phyloP scores from a whole-genome alignment of 2,888 invertebrate genomes.

The Microdon myrmicae region DNA sequence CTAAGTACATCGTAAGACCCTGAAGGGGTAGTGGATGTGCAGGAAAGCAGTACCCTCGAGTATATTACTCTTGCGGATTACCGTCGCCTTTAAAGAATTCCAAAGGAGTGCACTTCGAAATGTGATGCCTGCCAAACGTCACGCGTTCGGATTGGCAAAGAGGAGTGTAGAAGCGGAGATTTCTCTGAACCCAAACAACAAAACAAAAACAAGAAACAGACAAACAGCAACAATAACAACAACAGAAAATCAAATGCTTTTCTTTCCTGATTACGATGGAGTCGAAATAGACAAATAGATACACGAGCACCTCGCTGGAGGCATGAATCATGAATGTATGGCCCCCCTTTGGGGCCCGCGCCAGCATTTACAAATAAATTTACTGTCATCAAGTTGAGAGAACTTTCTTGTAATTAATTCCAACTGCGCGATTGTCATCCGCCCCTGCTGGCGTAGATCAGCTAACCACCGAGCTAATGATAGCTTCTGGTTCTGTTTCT shows the following conservation, averaged over 20 bases:
- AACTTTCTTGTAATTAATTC: constrained; percentile 39
- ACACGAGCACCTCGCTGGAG: too few species aligned
- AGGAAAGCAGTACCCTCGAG: too few species aligned
- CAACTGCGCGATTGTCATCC: constrained; percentile 12
- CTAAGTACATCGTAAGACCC: constrained; percentile 21
- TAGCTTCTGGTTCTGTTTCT: constrained; percentile 16
- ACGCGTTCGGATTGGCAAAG: constrained; percentile 16
- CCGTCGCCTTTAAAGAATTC: constrained; percentile 42
- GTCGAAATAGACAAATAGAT: too few species aligned
- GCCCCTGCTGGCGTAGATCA: constrained; percentile 16
- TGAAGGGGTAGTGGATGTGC: constrained; percentile 9
- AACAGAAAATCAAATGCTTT: too few species aligned
- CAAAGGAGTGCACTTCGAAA: constrained; percentile 30
- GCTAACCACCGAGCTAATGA: constrained; percentile 5
- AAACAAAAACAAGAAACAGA: constrained; percentile 2
- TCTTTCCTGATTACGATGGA: too few species aligned
- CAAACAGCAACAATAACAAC: not conserved
- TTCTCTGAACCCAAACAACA: not conserved
- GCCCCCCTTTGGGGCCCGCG: too few species aligned
- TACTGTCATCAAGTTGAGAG: constrained; percentile 9
- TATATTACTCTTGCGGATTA: constrained; percentile 38
- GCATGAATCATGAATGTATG: too few species aligned
- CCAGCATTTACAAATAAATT: not conserved
- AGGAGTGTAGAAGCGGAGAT: not conserved
- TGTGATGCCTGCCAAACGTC: constrained; percentile 46